A percentile compares a stretch with the other conserved stretches of the same genome.
Evolutionary conservation across 2,113 vertebrate genomes (phyloP).

Genomic region (Saccopteryx leptura): DNA sequence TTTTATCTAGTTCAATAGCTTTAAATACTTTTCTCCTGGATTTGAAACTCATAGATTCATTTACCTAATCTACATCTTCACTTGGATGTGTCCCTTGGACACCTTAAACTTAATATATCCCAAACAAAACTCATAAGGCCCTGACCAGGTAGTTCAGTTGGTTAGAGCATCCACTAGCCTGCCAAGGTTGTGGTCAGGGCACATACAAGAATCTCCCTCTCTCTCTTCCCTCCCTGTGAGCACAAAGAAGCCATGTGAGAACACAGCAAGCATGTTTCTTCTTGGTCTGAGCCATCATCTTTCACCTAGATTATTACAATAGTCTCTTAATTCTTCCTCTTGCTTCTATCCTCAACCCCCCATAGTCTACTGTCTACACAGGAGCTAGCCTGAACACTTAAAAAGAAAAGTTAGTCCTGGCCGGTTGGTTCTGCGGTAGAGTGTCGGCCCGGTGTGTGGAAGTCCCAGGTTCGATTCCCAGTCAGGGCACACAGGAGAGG

Average conservation of each 20-base stretch:
- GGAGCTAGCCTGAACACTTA: constrained; percentile 28
- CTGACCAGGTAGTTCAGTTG: not conserved
- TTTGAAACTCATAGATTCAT: not conserved
- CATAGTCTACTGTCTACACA: not conserved
- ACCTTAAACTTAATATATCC: constrained; percentile 13
- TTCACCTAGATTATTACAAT: constrained; percentile 3
- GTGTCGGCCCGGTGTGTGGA: too few relatives aligned
- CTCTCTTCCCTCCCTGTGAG: too few relatives aligned
- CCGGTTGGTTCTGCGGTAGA: too few relatives aligned
- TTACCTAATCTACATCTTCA: not conserved
- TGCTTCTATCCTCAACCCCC: not conserved
- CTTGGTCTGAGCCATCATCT: not conserved
- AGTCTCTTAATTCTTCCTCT: not conserved
- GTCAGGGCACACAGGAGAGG: too few relatives aligned
- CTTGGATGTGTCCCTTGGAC: not conserved
- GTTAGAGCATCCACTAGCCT: too few relatives aligned
- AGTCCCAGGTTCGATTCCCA: too few relatives aligned
- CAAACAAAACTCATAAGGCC: not conserved
- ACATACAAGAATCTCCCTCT: too few relatives aligned
- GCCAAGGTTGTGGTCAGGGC: too few relatives aligned
- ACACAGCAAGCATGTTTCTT: not conserved
- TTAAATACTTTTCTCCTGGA: constrained; percentile 14
- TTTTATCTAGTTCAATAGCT: not conserved
- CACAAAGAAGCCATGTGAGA: too few relatives aligned
- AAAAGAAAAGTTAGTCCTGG: not conserved